Evolutionary conservation across 2,113 vertebrate species (phyloP).

Genomic region (Poeciliopsis turrubarensis): DNA sequence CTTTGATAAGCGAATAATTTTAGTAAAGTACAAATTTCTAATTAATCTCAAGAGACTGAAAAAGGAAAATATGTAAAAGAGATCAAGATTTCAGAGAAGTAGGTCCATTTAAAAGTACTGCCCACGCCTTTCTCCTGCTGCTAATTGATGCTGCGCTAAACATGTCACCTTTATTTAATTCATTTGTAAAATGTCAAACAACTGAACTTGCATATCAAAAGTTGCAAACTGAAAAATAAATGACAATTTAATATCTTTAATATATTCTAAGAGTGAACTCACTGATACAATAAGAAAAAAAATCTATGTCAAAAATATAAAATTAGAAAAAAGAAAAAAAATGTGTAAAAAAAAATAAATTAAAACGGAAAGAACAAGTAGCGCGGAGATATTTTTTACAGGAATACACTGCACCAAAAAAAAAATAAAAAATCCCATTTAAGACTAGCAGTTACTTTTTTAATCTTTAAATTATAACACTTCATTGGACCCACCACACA

Average conservation of each 20-base stretch:
- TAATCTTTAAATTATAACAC: conserved; percentile 20
- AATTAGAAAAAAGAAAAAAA: background rate
- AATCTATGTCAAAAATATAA: background rate
- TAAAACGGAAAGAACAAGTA: background rate
- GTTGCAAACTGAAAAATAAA: background rate
- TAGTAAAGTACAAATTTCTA: too few relatives aligned
- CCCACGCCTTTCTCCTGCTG: background rate
- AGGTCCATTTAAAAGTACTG: background rate
- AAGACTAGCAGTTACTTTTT: background rate
- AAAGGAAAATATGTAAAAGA: too few relatives aligned
- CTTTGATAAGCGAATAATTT: background rate
- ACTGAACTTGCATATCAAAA: background rate
- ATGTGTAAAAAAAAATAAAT: too few relatives aligned
- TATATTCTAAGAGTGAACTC: background rate
- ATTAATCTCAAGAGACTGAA: background rate
- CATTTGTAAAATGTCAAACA: background rate
- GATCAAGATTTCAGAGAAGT: background rate
- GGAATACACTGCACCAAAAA: background rate
- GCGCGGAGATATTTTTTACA: background rate
- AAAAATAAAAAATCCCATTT: background rate
- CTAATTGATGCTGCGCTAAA: too few relatives aligned
- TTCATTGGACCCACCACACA: conserved; percentile 23
- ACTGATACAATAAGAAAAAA: background rate
- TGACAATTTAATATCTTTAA: background rate
- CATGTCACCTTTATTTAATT: background rate